Evolutionary conservation across 2,797 vertebrate species (phyloP), one percentile per base, ranked within the genome.

Genomic region (Molossus molossus): DNA sequence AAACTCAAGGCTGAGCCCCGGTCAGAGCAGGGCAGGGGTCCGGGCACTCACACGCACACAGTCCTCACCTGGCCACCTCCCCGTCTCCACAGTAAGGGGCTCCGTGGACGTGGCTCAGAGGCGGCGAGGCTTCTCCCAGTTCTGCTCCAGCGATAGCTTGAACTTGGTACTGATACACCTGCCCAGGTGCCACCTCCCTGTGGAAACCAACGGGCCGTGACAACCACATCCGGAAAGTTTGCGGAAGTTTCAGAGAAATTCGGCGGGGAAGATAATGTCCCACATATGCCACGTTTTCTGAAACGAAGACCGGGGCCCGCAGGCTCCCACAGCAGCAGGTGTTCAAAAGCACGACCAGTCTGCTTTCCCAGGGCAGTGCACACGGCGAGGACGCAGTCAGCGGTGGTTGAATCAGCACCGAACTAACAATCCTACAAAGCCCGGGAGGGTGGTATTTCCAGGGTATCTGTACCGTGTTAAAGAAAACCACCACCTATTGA

Each of bases 51-150:
- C 62, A 23, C 7, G 3, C 13, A 67, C 29, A 40, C 1, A 4
- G 7, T 64, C 98, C 99, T 98, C 98, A 99, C 99, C 29, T 97
- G 87, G 99, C 98, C 89, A 99, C 98, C 96, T 98, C 98, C 57
- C 99, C 99, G 64, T 99, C 99, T 33, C 99, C 99, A 23, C 99
- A 99, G 98, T 99, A 99, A 73, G 99, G 93, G 21, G 99, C 95
- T 83, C 99, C 99, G 0, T 99, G 99, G 60, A 98, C 94, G 20
- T 99, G 99, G 96, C 98, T 4, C 1, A 99, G 98, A 0, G 98
- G 96, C 9, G 99, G 99, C 0, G 99, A 99, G 1, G 98, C 97
- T 94, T 99, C 98, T 86, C 99, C 99, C 50, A 98, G 91, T 50
- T 98, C 97, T 58, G 98, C 96, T 5, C 98, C 99, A 33, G 98